Conservation (phyloP, 2,888 invertebrate species). For the Beris morrisii region DNA sequence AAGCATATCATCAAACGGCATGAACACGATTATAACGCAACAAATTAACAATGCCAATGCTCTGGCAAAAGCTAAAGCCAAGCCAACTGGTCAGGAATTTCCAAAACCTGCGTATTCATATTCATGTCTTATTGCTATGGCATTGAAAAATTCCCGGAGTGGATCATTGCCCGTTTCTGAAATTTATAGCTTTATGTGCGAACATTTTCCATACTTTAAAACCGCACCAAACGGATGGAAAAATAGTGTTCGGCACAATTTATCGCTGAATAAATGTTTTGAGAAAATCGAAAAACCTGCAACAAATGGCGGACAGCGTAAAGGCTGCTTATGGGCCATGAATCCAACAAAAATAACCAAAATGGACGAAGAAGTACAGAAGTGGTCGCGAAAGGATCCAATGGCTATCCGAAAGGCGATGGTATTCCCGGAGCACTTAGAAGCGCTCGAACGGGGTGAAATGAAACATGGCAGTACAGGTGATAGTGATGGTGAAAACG, state of each 20-base stretch:
- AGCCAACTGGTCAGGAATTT: conserved; percentile 60
- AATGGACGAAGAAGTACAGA: conserved; percentile 98
- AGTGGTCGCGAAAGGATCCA: conserved; percentile 96
- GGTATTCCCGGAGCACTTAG: conserved; percentile 88
- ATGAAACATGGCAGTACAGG: conserved; percentile 75
- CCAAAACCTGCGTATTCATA: conserved; percentile 98
- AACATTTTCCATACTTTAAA: conserved; percentile 98
- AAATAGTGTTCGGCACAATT: conserved; percentile 96
- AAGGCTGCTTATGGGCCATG: conserved; percentile 94
- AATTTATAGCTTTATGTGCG: conserved; percentile 98
- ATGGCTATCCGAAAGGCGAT: conserved; percentile 89
- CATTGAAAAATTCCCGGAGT: conserved; percentile 91
- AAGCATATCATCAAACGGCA: conserved; percentile 47
- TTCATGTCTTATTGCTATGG: conserved; percentile 97
- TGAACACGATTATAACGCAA: conserved; percentile 47
- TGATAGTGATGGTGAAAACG: conserved; percentile 63
- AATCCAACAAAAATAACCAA: conserved; percentile 92
- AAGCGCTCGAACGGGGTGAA: conserved; percentile 82
- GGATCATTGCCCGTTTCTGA: conserved; percentile 96
- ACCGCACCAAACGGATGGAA: conserved; percentile 99
- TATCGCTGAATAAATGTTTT: conserved; percentile 97
- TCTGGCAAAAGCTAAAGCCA: conserved; percentile 43
- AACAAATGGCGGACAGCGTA: conserved; percentile 80
- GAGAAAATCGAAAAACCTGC: conserved; percentile 96
- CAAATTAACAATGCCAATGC: conserved; percentile 3